Evolutionary conservation across 2,113 vertebrate species (phyloP).

Genomic region (Cairina moschata): DNA sequence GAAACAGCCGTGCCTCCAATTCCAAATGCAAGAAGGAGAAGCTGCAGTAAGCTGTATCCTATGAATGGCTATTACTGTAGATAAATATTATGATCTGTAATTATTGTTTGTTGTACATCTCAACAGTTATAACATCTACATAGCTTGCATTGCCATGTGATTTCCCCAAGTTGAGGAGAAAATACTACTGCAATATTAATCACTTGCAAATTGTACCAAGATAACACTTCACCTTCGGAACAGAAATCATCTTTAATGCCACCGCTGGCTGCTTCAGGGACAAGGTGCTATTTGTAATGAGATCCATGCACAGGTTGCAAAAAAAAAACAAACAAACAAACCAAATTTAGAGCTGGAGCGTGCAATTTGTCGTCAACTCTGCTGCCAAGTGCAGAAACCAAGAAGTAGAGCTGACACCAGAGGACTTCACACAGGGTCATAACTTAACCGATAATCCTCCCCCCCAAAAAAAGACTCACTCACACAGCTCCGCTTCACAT

Average conservation of each 20-base stretch:
- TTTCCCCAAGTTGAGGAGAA: background rate
- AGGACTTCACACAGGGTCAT: background rate
- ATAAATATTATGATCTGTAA: background rate
- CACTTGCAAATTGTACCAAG: background rate
- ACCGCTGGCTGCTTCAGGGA: background rate
- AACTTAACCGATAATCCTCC: background rate
- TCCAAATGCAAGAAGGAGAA: background rate
- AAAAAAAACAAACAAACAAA: background rate
- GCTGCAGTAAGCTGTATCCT: background rate
- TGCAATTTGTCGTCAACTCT: background rate
- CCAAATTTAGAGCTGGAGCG: background rate
- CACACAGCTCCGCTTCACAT: fast-evolving
- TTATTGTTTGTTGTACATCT: background rate
- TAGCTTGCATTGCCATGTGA: background rate
- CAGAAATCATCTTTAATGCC: background rate
- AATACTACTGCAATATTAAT: background rate
- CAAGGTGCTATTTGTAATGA: background rate
- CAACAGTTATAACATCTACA: background rate
- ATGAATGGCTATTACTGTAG: background rate
- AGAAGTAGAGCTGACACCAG: background rate
- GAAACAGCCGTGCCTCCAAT: background rate
- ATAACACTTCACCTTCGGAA: background rate
- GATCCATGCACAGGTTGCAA: background rate
- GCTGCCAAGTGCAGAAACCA: background rate
- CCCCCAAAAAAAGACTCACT: background rate